These are phyloP conservation scores for Accipiter virgatus DNA, from an alignment of 2,113 vertebrate genomes.

Conservation along the genomic window DNA sequence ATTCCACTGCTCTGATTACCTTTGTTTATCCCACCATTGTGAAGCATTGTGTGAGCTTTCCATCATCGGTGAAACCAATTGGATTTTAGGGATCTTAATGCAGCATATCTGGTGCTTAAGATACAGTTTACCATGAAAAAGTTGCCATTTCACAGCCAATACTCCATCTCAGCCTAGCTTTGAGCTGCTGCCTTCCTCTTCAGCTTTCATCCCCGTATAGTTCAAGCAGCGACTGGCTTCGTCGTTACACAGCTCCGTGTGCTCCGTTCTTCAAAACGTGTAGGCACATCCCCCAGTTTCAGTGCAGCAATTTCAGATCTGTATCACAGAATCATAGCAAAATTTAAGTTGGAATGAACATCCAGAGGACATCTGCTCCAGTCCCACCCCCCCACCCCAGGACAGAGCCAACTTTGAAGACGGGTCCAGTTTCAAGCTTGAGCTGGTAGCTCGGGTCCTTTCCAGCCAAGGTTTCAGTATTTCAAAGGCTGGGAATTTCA, in stretches of 20 bases:
- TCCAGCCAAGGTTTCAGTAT: background rate
- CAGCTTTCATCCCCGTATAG: background rate
- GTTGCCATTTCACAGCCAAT: background rate
- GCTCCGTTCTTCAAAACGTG: fast-evolving
- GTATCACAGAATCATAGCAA: background rate
- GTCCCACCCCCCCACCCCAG: background rate
- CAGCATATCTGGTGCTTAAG: background rate
- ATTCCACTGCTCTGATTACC: background rate
- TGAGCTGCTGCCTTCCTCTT: background rate
- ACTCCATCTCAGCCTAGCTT: background rate
- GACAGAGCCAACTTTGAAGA: background rate
- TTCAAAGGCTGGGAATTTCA: background rate
- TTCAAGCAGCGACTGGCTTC: background rate
- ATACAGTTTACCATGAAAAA: background rate
- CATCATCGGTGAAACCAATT: fast-evolving
- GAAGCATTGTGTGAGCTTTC: background rate
- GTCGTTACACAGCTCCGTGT: background rate
- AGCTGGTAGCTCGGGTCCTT: background rate
- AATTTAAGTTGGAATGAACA: background rate
- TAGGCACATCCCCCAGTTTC: background rate
- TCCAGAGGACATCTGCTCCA: background rate
- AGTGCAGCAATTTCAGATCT: background rate
- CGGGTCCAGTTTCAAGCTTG: background rate
- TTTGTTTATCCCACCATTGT: background rate
- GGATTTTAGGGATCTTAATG: background rate